Evolutionary conservation across 2,888 invertebrate genomes (phyloP).

Genomic region (Flexamia atlantica): DNA sequence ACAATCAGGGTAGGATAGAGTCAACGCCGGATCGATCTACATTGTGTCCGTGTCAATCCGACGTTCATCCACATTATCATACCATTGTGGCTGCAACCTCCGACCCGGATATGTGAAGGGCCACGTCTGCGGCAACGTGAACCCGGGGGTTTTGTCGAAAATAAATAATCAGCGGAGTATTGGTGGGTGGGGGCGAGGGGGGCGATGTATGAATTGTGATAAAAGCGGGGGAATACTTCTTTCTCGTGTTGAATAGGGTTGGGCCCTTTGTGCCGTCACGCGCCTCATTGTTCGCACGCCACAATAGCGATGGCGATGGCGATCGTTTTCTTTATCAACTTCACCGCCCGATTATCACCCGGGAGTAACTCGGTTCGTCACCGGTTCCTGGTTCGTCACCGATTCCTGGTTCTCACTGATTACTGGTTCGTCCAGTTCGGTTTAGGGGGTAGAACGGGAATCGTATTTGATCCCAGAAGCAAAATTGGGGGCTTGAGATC

Average conservation of each 20-base stretch:
- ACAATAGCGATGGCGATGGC: constrained; percentile 64
- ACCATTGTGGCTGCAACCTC: constrained; percentile 25
- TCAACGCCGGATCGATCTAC: constrained; percentile 45
- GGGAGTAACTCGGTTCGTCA: no score
- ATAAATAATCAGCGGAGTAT: constrained; percentile 62
- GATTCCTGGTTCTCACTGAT: no score
- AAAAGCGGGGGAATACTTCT: constrained; percentile 63
- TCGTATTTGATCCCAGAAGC: no score
- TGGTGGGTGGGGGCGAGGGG: constrained; percentile 46
- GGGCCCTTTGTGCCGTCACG: constrained; percentile 67
- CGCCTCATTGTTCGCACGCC: constrained; percentile 65
- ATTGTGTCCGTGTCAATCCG: constrained; percentile 43
- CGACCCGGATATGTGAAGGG: constrained; percentile 38
- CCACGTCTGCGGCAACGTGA: constrained; percentile 39
- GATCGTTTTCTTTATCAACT: constrained; percentile 67
- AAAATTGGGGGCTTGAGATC: no score
- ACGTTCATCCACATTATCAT: constrained; percentile 40
- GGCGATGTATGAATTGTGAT: constrained; percentile 65
- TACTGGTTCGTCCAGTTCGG: no score
- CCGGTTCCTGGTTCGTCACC: no score
- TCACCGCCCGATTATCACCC: constrained; percentile 65
- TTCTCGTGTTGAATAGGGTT: constrained; percentile 62
- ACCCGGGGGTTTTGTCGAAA: constrained; percentile 55
- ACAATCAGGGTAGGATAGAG: background rate
- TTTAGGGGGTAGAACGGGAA: no score